These are phyloP conservation scores for Mellilla xanthometata DNA, from an alignment of 2,888 invertebrate species.

Conservation along the genomic window DNA sequence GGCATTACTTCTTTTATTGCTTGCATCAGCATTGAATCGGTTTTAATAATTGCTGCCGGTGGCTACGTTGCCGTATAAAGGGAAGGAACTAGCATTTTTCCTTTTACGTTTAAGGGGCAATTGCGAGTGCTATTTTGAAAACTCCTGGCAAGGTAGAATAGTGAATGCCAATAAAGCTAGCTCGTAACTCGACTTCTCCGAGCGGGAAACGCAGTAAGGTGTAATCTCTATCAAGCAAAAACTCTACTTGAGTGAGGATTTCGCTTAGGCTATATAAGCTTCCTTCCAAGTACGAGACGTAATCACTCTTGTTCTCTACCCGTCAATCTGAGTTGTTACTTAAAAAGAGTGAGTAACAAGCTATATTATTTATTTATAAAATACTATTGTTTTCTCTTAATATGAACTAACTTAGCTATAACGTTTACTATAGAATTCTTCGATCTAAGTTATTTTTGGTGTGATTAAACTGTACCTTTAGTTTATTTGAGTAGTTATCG, in stretches of 20 bases:
- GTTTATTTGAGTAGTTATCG: no score
- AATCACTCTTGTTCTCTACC: constrained; percentile 11
- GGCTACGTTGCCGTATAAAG: constrained; percentile 40
- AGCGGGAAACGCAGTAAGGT: constrained; percentile 48
- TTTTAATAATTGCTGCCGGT: constrained; percentile 25
- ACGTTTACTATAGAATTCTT: no score
- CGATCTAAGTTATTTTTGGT: no score
- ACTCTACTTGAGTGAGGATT: constrained; percentile 51
- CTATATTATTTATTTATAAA: no score
- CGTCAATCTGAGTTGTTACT: constrained; percentile 7
- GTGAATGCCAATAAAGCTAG: constrained; percentile 57
- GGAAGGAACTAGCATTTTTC: constrained; percentile 40
- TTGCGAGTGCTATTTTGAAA: constrained; percentile 47
- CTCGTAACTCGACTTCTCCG: constrained; percentile 56
- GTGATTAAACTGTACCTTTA: no score
- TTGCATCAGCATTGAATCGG: constrained; percentile 27
- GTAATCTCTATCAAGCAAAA: constrained; percentile 63
- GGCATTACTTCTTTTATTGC: constrained; percentile 29
- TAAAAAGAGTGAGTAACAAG: not conserved
- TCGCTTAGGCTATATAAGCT: constrained; percentile 31
- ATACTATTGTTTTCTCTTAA: no score
- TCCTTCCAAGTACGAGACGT: constrained; percentile 4
- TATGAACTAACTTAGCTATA: no score
- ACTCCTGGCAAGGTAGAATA: constrained; percentile 39
- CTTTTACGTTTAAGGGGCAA: constrained; percentile 42